Percentiles rank a stretch among this genome's conserved stretches.
Evolutionary conservation across 92 coral and sea anemone species (phyloP).

Genomic region (Isaurus tuberculatus): DNA sequence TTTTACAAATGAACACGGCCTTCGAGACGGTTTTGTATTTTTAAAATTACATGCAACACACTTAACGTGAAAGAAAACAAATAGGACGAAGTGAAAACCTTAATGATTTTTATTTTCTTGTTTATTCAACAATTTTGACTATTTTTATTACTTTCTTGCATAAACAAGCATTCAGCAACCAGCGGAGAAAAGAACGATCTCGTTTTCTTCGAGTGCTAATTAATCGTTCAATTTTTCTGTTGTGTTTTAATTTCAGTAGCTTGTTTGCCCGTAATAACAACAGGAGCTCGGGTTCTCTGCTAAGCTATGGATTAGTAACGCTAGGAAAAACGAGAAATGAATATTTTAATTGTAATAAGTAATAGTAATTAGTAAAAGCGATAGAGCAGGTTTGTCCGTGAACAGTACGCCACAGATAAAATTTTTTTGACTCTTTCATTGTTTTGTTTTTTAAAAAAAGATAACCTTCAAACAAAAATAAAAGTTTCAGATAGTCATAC

Average conservation of each 20-base stretch:
- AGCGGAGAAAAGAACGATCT: not conserved
- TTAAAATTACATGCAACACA: not conserved
- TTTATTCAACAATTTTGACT: not conserved
- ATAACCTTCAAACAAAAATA: too few relatives aligned
- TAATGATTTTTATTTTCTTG: not conserved
- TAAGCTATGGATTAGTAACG: not conserved
- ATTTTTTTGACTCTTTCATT: too few relatives aligned
- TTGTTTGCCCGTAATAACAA: slow-evolving; percentile 8
- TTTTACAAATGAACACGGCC: not conserved
- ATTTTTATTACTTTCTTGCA: not conserved
- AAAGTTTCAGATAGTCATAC: not conserved
- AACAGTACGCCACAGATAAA: too few relatives aligned
- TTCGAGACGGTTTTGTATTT: not conserved
- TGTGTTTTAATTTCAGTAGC: slow-evolving; percentile 21
- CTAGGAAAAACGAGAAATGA: too few relatives aligned
- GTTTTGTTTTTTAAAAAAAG: too few relatives aligned
- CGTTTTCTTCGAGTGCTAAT: slow-evolving; percentile 13
- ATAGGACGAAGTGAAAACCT: not conserved
- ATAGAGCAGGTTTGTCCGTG: too few relatives aligned
- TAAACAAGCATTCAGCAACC: not conserved
- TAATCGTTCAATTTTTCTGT: not conserved
- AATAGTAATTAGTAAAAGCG: too few relatives aligned
- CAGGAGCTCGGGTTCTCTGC: not conserved
- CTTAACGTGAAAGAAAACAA: not conserved
- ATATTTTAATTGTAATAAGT: too few relatives aligned